A percentile compares a stretch with the other conserved stretches of the same genome.
phyloP scores from a whole-genome alignment of 2,797 vertebrate genomes.

The Labroides dimidiatus region DNA sequence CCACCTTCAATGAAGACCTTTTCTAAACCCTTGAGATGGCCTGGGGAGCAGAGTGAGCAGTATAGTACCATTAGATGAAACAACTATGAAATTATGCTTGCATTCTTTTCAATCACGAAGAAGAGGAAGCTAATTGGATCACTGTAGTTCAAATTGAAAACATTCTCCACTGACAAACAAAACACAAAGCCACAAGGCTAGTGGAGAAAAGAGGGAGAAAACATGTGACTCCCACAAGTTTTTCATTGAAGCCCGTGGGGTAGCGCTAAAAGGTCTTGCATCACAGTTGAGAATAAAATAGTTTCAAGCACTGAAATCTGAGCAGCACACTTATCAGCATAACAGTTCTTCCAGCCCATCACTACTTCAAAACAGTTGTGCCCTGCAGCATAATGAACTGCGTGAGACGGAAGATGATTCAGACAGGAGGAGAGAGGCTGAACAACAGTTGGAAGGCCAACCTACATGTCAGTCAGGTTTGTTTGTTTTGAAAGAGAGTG shows the following conservation, averaged over 20 bases:
- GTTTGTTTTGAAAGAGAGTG: constrained; percentile 74
- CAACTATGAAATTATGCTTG: not conserved
- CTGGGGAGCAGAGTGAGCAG: constrained; percentile 38
- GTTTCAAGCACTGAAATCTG: constrained; percentile 36
- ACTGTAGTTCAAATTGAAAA: constrained; percentile 24
- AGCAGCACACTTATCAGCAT: constrained; percentile 7
- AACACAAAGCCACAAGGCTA: constrained; percentile 20
- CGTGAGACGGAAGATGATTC: constrained; percentile 44
- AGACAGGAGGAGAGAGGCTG: constrained; percentile 58
- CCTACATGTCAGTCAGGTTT: constrained; percentile 73
- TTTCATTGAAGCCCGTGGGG: constrained; percentile 17
- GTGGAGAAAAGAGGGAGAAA: constrained; percentile 7
- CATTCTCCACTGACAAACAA: constrained; percentile 38
- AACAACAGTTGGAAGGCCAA: constrained; percentile 59
- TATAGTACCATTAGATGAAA: not conserved
- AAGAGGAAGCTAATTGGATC: constrained; percentile 13
- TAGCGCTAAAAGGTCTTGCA: constrained; percentile 5
- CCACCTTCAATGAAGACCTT: constrained; percentile 54
- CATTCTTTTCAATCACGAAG: not conserved
- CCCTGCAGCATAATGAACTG: constrained; percentile 59
- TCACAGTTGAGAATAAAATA: constrained; percentile 3
- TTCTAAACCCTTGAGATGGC: constrained; percentile 32
- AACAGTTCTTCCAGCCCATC: constrained; percentile 31
- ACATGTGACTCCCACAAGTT: constrained; percentile 9
- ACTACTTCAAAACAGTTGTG: constrained; percentile 54